Evolutionary conservation across 2,113 vertebrate species (phyloP), one percentile per base, ranked within the genome.

Genomic region (Anhinga anhinga): DNA sequence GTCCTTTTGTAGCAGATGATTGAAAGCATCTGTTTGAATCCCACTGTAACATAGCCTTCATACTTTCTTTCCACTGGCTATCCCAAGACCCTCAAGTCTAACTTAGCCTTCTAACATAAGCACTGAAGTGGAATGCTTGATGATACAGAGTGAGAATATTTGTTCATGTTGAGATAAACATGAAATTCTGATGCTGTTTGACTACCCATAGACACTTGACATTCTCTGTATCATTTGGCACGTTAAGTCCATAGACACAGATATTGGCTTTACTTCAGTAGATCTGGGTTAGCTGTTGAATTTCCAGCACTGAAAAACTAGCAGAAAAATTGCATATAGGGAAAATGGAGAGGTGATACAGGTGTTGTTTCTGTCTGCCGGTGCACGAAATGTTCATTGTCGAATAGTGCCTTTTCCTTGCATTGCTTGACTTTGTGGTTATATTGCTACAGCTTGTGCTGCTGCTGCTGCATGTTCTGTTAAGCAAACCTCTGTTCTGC

Each of bases 361-460:
- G 49, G 50, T 62, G 19, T 3, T 42, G 11, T 49, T 82, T 61
- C 65, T 84, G 34, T 18, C 61, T 50, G 38, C 26, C 1, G 0
- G 4, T 27, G 18, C 52, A 52, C 0, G 0, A 47, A 59, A 52
- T 14, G 36, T 36, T 76, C 21, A 5, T n/a, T 20, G 16, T n/a
- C 0, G 3, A 59, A 23, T 3, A 18, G 59, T 10, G 56, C 45
- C 23, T 79, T 81, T 85, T 67, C 58, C 81, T 63, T 76, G 21
- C 10, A 5, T 55, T 30, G 13, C 78, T 34, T 42, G 49, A 11
- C 30, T 79, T 32, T 26, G 61, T 38, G 82, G 66, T 69, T 59
- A 14, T 58, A n/a, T 53, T 38, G 55, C 53, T 58, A 4, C 58
- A 73, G 67, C 40, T 17, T 22, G n/a, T 50, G 70, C 44, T 29